Percentiles rank a stretch among this genome's conserved stretches.
Conservation (phyloP, 2,888 invertebrate genomes). For the Habrosyne pyritoides region DNA sequence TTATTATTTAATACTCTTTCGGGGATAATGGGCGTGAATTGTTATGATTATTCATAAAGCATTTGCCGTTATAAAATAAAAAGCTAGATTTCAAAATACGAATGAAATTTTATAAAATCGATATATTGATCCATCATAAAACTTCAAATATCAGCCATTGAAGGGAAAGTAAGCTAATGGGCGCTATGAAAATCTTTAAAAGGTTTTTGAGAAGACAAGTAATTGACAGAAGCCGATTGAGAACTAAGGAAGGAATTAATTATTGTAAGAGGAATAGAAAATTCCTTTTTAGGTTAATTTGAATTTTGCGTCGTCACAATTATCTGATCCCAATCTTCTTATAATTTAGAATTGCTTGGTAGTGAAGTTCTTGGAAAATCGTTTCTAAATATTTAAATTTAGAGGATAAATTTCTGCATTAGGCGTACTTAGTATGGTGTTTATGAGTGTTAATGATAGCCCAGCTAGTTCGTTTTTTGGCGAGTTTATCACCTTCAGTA, state of each 20-base stretch:
- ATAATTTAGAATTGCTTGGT: neutral
- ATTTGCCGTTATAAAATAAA: too few species aligned
- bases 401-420: too few species aligned
- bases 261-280: neutral
- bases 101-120: neutral
- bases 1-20: too few species aligned
- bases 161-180: constrained; percentile 29
- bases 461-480: too few species aligned
- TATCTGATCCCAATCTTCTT: neutral
- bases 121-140: neutral
- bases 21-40: too few species aligned
- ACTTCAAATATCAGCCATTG: constrained; percentile 17
- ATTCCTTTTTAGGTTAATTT: constrained; percentile 2
- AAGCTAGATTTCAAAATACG: too few species aligned
- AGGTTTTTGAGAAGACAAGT: constrained; percentile 26
- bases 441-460: too few species aligned
- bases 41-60: too few species aligned
- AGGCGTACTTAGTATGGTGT: too few species aligned
- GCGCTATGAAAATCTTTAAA: constrained; percentile 29
- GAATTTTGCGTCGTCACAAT: neutral
- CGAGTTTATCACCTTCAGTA: too few species aligned
- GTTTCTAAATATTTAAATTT: too few species aligned
- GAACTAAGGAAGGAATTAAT: constrained; percentile 18
- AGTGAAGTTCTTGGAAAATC: too few species aligned
- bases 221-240: constrained; percentile 19